These are phyloP conservation scores for Pteropus rufus DNA, from an alignment of 2,797 vertebrate species.

Conservation along the genomic window DNA sequence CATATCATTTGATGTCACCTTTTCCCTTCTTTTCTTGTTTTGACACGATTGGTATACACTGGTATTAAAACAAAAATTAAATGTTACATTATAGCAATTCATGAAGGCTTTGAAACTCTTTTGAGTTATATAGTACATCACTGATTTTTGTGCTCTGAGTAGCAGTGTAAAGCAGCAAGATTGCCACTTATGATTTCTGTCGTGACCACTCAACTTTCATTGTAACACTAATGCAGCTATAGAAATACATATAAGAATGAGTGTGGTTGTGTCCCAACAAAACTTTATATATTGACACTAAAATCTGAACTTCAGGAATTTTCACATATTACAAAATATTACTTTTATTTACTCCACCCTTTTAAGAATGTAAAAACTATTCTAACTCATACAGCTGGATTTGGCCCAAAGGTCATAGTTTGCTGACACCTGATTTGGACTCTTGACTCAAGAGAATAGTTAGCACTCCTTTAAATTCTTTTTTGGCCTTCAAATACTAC, in stretches of 20 bases:
- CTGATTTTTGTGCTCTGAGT: not conserved
- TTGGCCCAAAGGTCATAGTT: not conserved
- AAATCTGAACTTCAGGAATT: not conserved
- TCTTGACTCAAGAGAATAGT: not conserved
- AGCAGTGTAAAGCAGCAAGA: not conserved
- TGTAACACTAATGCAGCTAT: not conserved
- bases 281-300: not conserved
- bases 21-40: not conserved
- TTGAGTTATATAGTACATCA: not conserved
- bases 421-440: not conserved
- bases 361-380: not conserved
- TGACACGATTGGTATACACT: not conserved
- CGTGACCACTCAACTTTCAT: not conserved
- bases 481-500: not conserved
- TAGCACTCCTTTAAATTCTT: not conserved
- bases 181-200: not conserved
- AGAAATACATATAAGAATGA: not conserved
- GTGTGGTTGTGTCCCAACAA: not conserved
- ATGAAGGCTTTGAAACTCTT: not conserved
- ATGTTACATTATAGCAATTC: not conserved
- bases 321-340: not conserved
- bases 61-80: constrained; percentile 44
- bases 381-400: not conserved
- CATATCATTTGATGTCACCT: not conserved
- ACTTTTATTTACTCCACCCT: not conserved